These are phyloP conservation scores for Perizoma affinitatum DNA, from an alignment of 2,888 invertebrate genomes.

Conservation along the genomic window DNA sequence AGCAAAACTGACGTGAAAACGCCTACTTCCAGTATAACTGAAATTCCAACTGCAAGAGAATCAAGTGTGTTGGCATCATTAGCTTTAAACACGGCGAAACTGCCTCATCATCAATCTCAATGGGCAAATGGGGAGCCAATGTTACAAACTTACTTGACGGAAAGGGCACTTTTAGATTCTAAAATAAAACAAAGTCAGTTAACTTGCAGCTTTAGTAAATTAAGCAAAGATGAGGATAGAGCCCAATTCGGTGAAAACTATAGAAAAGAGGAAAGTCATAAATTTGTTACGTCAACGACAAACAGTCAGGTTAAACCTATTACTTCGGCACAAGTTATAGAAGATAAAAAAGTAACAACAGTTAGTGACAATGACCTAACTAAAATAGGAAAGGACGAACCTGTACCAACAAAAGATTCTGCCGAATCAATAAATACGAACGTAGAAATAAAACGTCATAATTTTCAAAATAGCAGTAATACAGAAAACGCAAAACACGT, in stretches of 20 bases:
- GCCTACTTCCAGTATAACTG: slow-evolving; percentile 61
- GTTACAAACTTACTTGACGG: slow-evolving; percentile 89
- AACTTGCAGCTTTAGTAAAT: slow-evolving; percentile 64
- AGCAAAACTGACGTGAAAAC: slow-evolving; percentile 73
- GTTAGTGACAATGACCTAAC: slow-evolving; percentile 44
- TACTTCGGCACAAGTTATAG: slow-evolving; percentile 43
- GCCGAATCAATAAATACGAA: slow-evolving; percentile 38
- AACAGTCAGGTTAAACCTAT: slow-evolving; percentile 43
- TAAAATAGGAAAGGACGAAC: slow-evolving; percentile 54
- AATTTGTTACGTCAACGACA: slow-evolving; percentile 43
- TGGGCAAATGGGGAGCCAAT: slow-evolving; percentile 86
- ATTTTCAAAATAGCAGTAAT: slow-evolving; percentile 57
- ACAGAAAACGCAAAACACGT: slow-evolving; percentile 86
- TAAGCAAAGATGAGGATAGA: slow-evolving; percentile 69
- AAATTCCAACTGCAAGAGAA: slow-evolving; percentile 86
- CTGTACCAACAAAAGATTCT: slow-evolving; percentile 43
- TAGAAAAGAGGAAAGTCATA: slow-evolving; percentile 47
- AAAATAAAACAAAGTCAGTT: slow-evolving; percentile 88
- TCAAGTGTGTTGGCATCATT: slow-evolving; percentile 85
- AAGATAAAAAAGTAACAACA: slow-evolving; percentile 46
- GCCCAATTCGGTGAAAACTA: slow-evolving; percentile 56
- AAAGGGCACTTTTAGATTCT: slow-evolving; percentile 87
- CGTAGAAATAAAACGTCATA: slow-evolving; percentile 55
- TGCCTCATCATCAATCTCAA: slow-evolving; percentile 83
- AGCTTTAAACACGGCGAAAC: slow-evolving; percentile 85